Conservation (phyloP, 2,113 vertebrate species). For the Petrocephalus microphthalmus region DNA sequence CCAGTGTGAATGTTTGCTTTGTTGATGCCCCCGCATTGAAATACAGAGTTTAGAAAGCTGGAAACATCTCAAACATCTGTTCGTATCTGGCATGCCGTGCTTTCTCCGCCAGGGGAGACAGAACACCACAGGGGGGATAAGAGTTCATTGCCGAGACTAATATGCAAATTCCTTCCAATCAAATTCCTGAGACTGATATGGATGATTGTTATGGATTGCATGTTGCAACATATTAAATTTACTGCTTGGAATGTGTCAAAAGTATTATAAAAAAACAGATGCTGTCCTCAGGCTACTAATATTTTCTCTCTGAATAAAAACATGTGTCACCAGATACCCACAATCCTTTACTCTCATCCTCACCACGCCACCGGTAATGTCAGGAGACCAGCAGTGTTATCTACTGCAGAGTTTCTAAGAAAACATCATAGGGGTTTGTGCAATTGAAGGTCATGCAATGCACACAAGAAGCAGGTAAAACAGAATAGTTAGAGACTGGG, state of each 20-base stretch:
- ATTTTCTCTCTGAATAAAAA: not conserved
- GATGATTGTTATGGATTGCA: not conserved
- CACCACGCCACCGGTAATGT: not conserved
- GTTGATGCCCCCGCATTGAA: not conserved
- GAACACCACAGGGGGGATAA: not conserved
- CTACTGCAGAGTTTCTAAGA: not conserved
- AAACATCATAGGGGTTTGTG: not conserved
- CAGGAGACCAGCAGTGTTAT: constrained; percentile 9
- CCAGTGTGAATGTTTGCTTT: not conserved
- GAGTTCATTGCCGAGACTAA: constrained; percentile 1
- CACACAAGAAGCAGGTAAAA: not conserved
- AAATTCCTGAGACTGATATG: not conserved
- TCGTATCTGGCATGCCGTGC: not conserved
- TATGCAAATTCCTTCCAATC: constrained; percentile 10
- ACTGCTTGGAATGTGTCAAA: not conserved
- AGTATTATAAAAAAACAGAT: not conserved
- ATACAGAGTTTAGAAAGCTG: constrained; percentile 14
- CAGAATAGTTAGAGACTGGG: not conserved
- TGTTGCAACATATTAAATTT: not conserved
- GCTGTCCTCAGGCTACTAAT: not conserved
- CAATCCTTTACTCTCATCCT: not conserved
- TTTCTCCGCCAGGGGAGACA: not conserved
- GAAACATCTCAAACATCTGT: constrained; percentile 7
- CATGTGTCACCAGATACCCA: not conserved
- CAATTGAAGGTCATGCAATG: not conserved